Evolutionary conservation across 2,888 invertebrate species (phyloP).

Genomic region (Lapara coniferarum): DNA sequence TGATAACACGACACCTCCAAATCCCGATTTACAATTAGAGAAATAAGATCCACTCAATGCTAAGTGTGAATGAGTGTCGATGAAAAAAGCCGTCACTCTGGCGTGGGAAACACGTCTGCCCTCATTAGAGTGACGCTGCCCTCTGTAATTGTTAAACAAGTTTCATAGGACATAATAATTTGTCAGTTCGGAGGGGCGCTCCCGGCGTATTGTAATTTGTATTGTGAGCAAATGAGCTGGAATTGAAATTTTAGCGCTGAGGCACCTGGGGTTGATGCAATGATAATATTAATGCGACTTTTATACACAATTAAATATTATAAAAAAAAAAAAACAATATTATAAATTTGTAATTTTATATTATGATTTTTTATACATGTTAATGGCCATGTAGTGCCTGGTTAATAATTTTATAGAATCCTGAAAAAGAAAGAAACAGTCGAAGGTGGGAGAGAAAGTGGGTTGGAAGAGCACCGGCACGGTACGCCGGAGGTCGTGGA

Average conservation of each 20-base stretch:
- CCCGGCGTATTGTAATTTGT: constrained; percentile 12
- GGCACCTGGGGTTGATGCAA: neutral
- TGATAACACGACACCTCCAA: neutral
- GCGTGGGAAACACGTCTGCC: constrained; percentile 60
- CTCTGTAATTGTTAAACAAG: constrained; percentile 63
- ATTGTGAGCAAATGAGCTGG: constrained; percentile 1
- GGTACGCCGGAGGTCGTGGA: no score
- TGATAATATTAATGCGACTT: no score
- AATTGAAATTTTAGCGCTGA: constrained; percentile 1
- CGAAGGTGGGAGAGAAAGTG: no score
- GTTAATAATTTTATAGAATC: no score
- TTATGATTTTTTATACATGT: no score
- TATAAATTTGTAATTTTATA: no score
- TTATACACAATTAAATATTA: no score
- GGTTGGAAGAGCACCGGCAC: no score
- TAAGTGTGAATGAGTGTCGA: constrained; percentile 51
- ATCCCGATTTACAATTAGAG: constrained; percentile 20
- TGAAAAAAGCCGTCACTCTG: constrained; percentile 51
- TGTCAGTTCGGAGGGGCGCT: constrained; percentile 4
- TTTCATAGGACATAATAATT: constrained; percentile 24
- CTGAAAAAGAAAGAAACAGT: no score
- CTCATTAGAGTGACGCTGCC: constrained; percentile 28
- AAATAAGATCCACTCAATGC: constrained; percentile 27
- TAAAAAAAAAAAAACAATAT: no score
- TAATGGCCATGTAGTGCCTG: no score